phyloP scores from a whole-genome alignment of 2,113 vertebrate species.

The Antigone vipio region DNA sequence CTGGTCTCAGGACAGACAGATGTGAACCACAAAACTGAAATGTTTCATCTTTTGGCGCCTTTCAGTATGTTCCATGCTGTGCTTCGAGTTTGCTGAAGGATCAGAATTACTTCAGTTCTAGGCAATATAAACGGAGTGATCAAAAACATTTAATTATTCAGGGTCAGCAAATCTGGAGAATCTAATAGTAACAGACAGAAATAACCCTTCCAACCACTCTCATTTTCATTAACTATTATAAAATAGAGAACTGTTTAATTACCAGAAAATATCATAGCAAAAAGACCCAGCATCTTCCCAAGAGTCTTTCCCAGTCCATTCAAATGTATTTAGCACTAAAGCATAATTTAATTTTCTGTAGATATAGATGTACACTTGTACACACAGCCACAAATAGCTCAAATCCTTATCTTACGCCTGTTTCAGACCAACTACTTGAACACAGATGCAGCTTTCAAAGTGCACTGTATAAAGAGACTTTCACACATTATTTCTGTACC shows the following conservation, averaged over 20 bases:
- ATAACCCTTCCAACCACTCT: slow-evolving; percentile 49
- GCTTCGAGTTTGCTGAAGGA: slow-evolving; percentile 70
- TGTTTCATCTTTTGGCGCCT: slow-evolving; percentile 69
- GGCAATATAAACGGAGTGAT: slow-evolving; percentile 65
- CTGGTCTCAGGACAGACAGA: slow-evolving; percentile 66
- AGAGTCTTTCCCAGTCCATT: slow-evolving; percentile 48
- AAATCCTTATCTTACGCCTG: not conserved
- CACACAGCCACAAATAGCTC: slow-evolving; percentile 8
- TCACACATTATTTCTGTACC: slow-evolving; percentile 67
- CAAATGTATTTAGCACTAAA: slow-evolving; percentile 30
- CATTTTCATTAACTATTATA: slow-evolving; percentile 37
- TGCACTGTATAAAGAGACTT: slow-evolving; percentile 1
- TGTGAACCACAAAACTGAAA: slow-evolving; percentile 69
- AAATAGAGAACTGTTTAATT: slow-evolving; percentile 63
- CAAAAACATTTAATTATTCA: slow-evolving; percentile 65
- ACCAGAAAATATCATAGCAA: slow-evolving; percentile 48
- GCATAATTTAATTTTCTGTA: slow-evolving; percentile 35
- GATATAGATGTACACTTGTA: not conserved
- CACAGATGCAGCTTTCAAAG: slow-evolving; percentile 60
- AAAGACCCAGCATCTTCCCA: slow-evolving; percentile 41
- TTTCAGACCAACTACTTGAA: slow-evolving; percentile 21
- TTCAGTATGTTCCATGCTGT: slow-evolving; percentile 66
- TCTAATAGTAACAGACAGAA: slow-evolving; percentile 59
- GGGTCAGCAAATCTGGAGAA: slow-evolving; percentile 55
- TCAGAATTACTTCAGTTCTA: slow-evolving; percentile 71